A percentile compares a stretch with the other conserved stretches of the same genome.
Evolutionary conservation across 2,888 invertebrate genomes (phyloP).

Genomic region (Andrena marginata): DNA sequence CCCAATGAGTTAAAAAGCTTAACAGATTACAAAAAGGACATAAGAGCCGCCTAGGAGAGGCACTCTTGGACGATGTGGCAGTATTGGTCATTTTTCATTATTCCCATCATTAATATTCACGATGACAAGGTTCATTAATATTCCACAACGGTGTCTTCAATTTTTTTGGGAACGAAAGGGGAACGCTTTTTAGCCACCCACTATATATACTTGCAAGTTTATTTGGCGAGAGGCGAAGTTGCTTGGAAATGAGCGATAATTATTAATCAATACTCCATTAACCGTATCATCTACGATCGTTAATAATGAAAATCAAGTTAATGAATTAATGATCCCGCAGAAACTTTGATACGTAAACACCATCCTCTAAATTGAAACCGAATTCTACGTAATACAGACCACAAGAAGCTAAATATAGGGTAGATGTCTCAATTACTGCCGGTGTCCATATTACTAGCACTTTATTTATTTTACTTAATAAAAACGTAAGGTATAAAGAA

Average conservation of each 20-base stretch:
- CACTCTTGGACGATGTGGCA: slow-evolving; percentile 5
- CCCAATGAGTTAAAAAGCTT: not conserved
- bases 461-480: too few relatives aligned
- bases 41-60: not conserved
- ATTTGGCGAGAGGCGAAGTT: slow-evolving; percentile 17
- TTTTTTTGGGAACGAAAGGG: slow-evolving; percentile 17
- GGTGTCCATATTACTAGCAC: too few relatives aligned
- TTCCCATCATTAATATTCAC: slow-evolving; percentile 52
- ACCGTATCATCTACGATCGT: too few relatives aligned
- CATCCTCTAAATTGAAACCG: not conserved
- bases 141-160: slow-evolving; percentile 2
- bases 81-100: slow-evolving; percentile 40
- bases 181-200: slow-evolving; percentile 11
- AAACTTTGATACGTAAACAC: not conserved
- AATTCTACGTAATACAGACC: too few relatives aligned
- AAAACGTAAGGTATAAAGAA: too few relatives aligned
- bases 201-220: not conserved
- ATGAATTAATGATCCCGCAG: not conserved
- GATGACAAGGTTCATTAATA: slow-evolving; percentile 51
- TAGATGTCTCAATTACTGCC: too few relatives aligned
- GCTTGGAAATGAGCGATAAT: slow-evolving; percentile 16
- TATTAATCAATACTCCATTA: slow-evolving; percentile 27
- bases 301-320: not conserved
- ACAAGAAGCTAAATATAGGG: too few relatives aligned
- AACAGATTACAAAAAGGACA: not conserved